A percentile compares a stretch with the other conserved stretches of the same genome.
Evolutionary conservation across 2,888 invertebrate species (phyloP).

Genomic region (Drosophila anomelani): DNA sequence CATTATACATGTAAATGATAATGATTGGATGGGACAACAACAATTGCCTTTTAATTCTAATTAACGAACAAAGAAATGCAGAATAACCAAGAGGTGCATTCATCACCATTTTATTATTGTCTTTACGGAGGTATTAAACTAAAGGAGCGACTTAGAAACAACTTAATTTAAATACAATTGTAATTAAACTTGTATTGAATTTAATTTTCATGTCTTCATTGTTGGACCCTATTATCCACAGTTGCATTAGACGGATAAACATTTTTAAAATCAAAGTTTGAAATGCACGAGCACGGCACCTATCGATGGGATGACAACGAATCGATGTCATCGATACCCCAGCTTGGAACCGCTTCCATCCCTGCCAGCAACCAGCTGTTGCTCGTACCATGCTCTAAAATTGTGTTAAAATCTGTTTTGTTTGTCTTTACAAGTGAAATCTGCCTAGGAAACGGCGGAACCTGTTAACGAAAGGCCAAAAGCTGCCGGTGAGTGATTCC

Average conservation of each 20-base stretch:
- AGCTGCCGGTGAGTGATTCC: conserved; percentile 49
- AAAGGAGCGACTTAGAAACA: neutral
- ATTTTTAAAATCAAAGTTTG: neutral
- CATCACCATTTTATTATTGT: neutral
- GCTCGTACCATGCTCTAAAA: conserved; percentile 59
- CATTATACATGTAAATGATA: conserved; percentile 7
- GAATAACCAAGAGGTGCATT: neutral
- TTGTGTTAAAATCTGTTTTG: conserved; percentile 22
- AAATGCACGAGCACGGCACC: neutral
- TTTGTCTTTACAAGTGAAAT: conserved; percentile 53
- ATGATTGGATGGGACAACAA: neutral
- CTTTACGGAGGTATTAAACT: neutral
- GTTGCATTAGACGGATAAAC: too few species aligned
- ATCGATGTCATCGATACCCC: neutral
- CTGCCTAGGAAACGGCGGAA: neutral
- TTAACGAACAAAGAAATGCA: neutral
- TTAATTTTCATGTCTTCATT: too few species aligned
- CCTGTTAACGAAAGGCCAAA: neutral
- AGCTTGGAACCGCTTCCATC: neutral
- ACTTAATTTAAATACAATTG: too few species aligned
- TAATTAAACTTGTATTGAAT: too few species aligned
- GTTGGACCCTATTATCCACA: too few species aligned
- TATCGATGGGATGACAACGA: neutral
- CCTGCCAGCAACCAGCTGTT: conserved; percentile 60
- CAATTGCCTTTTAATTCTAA: neutral